Percentiles rank a stretch among this genome's conserved stretches.
phyloP scores from a whole-genome alignment of 2,888 invertebrate species.

The Dasypolia templi region DNA sequence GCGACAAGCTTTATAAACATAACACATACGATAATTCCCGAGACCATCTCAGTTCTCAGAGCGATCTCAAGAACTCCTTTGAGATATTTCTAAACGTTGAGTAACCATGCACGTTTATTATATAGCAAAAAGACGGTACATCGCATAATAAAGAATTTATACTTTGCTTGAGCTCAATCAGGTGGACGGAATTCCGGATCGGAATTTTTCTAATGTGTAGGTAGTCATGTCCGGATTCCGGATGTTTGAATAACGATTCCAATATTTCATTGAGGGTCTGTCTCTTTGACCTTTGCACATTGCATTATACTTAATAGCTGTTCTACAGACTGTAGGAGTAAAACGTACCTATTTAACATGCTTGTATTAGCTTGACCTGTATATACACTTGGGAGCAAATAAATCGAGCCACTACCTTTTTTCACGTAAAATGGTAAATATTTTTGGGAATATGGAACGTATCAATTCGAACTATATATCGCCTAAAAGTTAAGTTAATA shows the following conservation, averaged over 20 bases:
- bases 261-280: neutral
- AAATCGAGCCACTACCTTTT: too few species aligned
- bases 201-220: conserved; percentile 8
- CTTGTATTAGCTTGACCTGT: too few species aligned
- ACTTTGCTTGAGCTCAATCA: conserved; percentile 36
- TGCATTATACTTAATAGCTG: neutral
- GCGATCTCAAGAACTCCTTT: conserved; percentile 64
- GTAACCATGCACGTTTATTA: conserved; percentile 47
- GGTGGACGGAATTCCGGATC: neutral
- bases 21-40: neutral
- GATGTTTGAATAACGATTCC: conserved; percentile 1
- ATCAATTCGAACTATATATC: too few species aligned
- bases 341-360: too few species aligned
- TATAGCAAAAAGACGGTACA: conserved; percentile 13
- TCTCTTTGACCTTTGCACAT: neutral
- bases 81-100: conserved; percentile 62
- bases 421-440: too few species aligned
- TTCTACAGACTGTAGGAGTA: neutral
- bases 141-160: conserved; percentile 15
- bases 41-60: conserved; percentile 11
- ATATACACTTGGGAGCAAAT: too few species aligned
- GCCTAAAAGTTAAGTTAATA: too few species aligned
- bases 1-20: neutral
- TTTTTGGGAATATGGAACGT: too few species aligned
- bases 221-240: neutral